phyloP scores from a whole-genome alignment of 2,888 invertebrate genomes.

The Acanthopleura granulata region DNA sequence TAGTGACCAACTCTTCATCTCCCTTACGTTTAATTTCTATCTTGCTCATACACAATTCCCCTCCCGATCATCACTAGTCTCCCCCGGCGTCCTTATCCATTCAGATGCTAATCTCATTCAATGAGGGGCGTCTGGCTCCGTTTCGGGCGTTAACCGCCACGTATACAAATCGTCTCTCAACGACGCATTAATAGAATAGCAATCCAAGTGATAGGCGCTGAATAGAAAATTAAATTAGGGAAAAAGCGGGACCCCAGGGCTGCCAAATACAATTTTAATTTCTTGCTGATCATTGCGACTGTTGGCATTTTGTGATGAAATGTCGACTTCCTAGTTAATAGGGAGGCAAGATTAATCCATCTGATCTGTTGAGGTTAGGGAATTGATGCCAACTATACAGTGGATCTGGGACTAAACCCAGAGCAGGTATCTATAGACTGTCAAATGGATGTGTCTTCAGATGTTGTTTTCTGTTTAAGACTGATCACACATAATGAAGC shows the following conservation, averaged over 20 bases:
- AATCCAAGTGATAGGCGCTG: constrained; percentile 5
- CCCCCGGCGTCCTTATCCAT: constrained; percentile 3
- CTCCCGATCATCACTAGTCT: neutral
- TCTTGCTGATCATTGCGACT: constrained; percentile 5
- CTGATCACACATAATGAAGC: too few relatives aligned
- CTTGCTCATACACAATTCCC: neutral
- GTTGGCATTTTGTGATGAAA: constrained; percentile 6
- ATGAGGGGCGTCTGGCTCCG: neutral
- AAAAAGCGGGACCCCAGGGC: neutral
- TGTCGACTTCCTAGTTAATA: neutral
- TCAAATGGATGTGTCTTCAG: too few relatives aligned
- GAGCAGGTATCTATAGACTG: too few relatives aligned
- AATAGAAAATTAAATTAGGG: constrained; percentile 19
- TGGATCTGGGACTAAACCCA: too few relatives aligned
- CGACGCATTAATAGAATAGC: constrained; percentile 17
- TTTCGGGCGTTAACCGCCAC: neutral
- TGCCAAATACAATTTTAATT: constrained; percentile 2
- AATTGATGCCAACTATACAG: too few relatives aligned
- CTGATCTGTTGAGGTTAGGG: neutral
- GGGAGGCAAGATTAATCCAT: neutral
- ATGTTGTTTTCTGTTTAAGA: too few relatives aligned
- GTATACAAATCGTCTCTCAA: constrained; percentile 16
- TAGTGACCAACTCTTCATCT: constrained; percentile 1
- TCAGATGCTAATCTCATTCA: constrained; percentile 9
- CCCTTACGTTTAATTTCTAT: constrained; percentile 8